Evolutionary conservation across 2,797 vertebrate genomes (phyloP).

Genomic region (Presbytis comata): DNA sequence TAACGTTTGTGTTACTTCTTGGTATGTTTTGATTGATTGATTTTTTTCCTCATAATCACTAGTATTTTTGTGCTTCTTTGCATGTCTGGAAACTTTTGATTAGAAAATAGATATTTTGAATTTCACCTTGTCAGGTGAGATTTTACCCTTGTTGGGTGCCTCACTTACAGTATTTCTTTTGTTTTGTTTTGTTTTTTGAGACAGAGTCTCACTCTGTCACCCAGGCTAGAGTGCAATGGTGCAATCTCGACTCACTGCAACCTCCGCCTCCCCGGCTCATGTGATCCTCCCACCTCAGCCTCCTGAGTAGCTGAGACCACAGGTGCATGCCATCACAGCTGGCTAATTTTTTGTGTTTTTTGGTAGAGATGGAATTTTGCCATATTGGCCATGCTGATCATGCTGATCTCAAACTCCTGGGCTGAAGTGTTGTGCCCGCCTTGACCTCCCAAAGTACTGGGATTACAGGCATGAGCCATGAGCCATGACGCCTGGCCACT

Average conservation of each 20-base stretch:
- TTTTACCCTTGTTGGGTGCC: not conserved
- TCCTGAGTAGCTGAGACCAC: not conserved
- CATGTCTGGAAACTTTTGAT: not conserved
- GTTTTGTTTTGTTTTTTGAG: not conserved
- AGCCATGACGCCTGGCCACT: not conserved
- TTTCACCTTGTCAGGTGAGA: not conserved
- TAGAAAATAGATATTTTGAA: not conserved
- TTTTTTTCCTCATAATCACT: not conserved
- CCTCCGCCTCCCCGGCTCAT: not conserved
- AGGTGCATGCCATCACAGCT: not conserved
- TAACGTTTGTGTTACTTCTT: not conserved
- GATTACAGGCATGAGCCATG: not conserved
- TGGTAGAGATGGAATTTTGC: not conserved
- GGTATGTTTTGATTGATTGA: not conserved
- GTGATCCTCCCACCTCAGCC: not conserved
- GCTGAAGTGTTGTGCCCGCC: no score
- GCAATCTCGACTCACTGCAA: not conserved
- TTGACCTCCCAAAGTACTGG: not conserved
- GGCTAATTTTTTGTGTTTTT: not conserved
- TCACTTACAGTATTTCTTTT: not conserved
- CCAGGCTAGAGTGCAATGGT: not conserved
- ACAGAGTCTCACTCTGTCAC: not conserved
- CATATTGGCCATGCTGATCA: no score
- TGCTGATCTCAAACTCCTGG: no score
- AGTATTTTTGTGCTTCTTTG: not conserved